phyloP scores from a whole-genome alignment of 1,140 invertebrate species.

The Megalopta genalis region DNA sequence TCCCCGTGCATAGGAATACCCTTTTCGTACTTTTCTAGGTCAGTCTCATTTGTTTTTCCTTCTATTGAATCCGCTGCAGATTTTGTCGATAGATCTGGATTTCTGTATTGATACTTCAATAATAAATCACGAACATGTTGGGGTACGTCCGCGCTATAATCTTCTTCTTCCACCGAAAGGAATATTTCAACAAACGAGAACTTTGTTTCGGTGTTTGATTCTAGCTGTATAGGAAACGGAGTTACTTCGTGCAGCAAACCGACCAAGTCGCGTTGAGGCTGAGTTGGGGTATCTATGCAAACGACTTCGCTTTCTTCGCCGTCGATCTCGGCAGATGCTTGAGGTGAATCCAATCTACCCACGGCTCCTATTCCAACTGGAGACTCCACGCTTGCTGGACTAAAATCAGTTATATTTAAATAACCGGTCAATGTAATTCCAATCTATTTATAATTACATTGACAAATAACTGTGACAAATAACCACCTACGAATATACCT shows the following conservation, averaged over 20 bases:
- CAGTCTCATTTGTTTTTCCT: conserved; percentile 63
- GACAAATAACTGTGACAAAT: conserved; percentile 12
- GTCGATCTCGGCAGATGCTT: conserved; percentile 86
- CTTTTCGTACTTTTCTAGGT: conserved; percentile 88
- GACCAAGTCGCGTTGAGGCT: conserved; percentile 83
- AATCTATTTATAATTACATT: background rate
- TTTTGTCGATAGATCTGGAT: conserved; percentile 76
- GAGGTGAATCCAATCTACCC: conserved; percentile 80
- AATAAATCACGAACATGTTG: conserved; percentile 84
- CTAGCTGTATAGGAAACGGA: conserved; percentile 78
- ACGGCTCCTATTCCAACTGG: conserved; percentile 80
- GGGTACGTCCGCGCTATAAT: conserved; percentile 68
- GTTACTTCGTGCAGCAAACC: conserved; percentile 82
- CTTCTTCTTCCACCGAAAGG: conserved; percentile 83
- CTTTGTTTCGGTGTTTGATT: conserved; percentile 63
- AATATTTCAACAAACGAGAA: conserved; percentile 81
- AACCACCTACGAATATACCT: conserved; percentile 61
- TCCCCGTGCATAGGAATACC: conserved; percentile 89
- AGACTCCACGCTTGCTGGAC: conserved; percentile 75
- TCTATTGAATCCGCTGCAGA: conserved; percentile 65
- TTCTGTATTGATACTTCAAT: conserved; percentile 83
- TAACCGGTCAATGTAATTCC: too few species aligned
- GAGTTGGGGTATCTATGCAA: conserved; percentile 85
- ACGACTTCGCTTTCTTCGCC: conserved; percentile 85
- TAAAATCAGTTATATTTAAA: conserved; percentile 40